Percentiles rank a stretch among this genome's conserved stretches.
phyloP scores from a whole-genome alignment of 2,888 invertebrate genomes.

The Pilophorus perplexus region DNA sequence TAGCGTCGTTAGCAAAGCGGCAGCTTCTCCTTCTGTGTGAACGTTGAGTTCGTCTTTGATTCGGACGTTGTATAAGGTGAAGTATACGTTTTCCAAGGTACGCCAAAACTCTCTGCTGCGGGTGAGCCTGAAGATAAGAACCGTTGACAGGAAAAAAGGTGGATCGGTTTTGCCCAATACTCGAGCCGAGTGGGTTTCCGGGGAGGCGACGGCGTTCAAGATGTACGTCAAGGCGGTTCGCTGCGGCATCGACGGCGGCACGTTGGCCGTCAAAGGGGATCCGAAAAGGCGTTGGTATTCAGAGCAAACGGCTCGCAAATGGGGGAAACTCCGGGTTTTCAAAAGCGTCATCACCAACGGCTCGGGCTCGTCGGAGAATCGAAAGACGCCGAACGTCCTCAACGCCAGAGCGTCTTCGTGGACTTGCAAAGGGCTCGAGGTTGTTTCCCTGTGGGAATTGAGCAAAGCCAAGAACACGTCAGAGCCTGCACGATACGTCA shows the following conservation, averaged over 20 bases:
- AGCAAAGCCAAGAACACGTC: conserved; percentile 2
- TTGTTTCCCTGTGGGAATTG: conserved; percentile 13
- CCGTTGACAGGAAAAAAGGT: conserved; percentile 9
- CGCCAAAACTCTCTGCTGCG: conserved; percentile 32
- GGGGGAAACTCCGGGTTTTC: conserved; percentile 18
- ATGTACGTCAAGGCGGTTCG: neutral
- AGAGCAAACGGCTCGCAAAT: conserved; percentile 22
- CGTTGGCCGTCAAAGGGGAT: neutral
- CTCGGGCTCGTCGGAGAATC: conserved; percentile 13
- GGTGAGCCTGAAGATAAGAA: conserved; percentile 10
- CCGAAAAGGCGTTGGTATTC: conserved; percentile 27
- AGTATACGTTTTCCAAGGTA: conserved; percentile 14
- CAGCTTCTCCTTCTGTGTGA: conserved; percentile 20
- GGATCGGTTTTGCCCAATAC: conserved; percentile 8
- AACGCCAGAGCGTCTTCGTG: conserved; percentile 17
- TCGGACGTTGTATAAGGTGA: conserved; percentile 6
- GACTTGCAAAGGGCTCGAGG: conserved; percentile 17
- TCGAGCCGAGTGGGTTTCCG: conserved; percentile 14
- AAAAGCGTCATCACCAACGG: conserved; percentile 17
- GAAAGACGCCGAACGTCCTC: conserved; percentile 18
- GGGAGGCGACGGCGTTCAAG: neutral
- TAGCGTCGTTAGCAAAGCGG: conserved; percentile 8
- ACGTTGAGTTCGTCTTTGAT: conserved; percentile 23
- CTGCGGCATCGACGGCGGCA: conserved; percentile 20
- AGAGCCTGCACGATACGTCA: neutral